Evolutionary conservation across 2,888 invertebrate genomes (phyloP), one percentile per base, ranked within the genome.

Genomic region (Coelogynopora nodosa): DNA sequence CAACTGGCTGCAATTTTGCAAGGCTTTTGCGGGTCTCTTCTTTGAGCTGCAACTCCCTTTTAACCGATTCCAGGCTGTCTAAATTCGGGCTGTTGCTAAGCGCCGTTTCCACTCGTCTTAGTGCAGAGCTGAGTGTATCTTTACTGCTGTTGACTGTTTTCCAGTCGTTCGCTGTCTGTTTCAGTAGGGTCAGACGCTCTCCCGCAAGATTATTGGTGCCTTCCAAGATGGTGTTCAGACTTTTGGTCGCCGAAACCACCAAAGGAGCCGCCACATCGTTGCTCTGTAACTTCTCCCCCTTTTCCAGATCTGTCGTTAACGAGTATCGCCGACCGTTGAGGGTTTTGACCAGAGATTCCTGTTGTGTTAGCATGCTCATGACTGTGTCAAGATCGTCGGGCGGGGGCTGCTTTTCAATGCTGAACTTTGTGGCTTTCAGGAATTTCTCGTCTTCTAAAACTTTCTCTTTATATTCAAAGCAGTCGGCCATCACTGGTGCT

Each of bases 271-370:
- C 74, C 23, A 74, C 23, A 74, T 74, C 74, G 23, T 74, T 23
- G 5, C 23, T 13, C 27, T 23, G 74, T 5, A 74, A 23, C 23
- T 23, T 5, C 23, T 74, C 18, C 2, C 74, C 74, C 23, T 26
- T 74, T 23, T 74, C 74, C 18, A 74, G 18, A 2, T 74, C 74
- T 13, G 74, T 74, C 18, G 74, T 74, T 13, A 74, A 10, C 2
- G 74, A 74, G 74, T 74, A 74, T 5, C 27, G 18, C 5, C 74
- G 74, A 23, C 74, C 74, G 29, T 82, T 82, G 31, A 82, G 82
- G 1, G 30, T 82, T 29, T 82, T 82, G 13, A 82, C 82, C 5
- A 82, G 82, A 23, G 82, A 82, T 23, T 82, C 82, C 30, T 82
- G 82, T 28, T 82, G 30, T 10, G 82, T 5, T 5, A 82, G 82